These are phyloP conservation scores for Allygus modestus DNA, from an alignment of 2,888 invertebrate genomes.

Conservation along the genomic window DNA sequence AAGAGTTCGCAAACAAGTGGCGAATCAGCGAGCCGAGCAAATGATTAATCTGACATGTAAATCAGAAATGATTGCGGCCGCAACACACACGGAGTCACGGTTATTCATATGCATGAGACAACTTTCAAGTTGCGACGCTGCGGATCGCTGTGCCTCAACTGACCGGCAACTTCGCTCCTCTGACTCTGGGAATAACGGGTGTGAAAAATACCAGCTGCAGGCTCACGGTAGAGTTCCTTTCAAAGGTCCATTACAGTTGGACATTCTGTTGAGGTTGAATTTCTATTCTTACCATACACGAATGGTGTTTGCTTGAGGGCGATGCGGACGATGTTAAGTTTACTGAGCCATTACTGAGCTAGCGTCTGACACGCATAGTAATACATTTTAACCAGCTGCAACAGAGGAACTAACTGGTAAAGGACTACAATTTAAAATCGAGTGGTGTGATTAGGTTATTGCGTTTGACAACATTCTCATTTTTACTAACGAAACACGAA, in stretches of 20 bases:
- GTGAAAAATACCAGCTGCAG: neutral
- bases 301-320: too few relatives aligned
- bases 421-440: too few relatives aligned
- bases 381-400: too few relatives aligned
- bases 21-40: constrained; percentile 32
- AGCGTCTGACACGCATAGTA: too few relatives aligned
- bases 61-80: constrained; percentile 51
- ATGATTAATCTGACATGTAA: constrained; percentile 56
- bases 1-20: constrained; percentile 17
- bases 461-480: too few relatives aligned
- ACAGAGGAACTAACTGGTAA: too few relatives aligned
- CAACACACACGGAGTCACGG: constrained; percentile 16
- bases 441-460: too few relatives aligned
- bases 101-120: constrained; percentile 51
- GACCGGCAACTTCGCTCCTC: constrained; percentile 6
- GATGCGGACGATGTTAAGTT: too few relatives aligned
- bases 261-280: too few relatives aligned
- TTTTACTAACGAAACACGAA: too few relatives aligned
- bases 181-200: neutral
- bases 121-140: neutral
- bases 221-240: neutral
- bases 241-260: neutral
- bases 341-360: too few relatives aligned
- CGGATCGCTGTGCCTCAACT: neutral
- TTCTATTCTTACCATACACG: neutral